A percentile compares a stretch with the other conserved stretches of the same genome.
phyloP scores from a whole-genome alignment of 2,797 vertebrate species.

The Molossus alvarezi region DNA sequence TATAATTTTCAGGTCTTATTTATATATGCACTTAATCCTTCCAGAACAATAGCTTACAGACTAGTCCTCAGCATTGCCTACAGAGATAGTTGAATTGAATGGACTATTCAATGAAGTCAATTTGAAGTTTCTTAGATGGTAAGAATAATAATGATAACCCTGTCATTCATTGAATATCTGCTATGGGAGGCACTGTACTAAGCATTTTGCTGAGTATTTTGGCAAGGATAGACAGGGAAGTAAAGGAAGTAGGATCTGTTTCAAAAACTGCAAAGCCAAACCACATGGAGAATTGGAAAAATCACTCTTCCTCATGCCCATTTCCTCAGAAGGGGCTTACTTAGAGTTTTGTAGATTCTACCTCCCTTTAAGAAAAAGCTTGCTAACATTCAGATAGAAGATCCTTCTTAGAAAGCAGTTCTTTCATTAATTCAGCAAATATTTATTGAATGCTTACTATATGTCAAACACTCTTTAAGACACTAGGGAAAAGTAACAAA shows the following conservation, averaged over 20 bases:
- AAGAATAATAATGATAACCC: background rate
- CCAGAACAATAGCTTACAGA: background rate
- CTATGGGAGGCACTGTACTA: background rate
- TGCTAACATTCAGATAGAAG: background rate
- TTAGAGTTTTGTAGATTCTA: background rate
- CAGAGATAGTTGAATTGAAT: background rate
- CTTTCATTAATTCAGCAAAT: constrained; percentile 48
- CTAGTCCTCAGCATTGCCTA: background rate
- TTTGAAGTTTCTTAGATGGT: constrained; percentile 24
- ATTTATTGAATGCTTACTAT: background rate
- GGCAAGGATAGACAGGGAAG: background rate
- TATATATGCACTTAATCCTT: background rate
- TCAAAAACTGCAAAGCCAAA: background rate
- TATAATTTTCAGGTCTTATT: background rate
- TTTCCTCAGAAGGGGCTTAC: background rate
- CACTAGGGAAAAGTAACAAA: background rate
- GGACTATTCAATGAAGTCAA: background rate
- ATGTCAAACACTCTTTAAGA: background rate
- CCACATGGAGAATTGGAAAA: background rate
- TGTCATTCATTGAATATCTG: background rate
- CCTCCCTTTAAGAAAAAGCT: constrained; percentile 18
- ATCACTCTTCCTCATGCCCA: background rate
- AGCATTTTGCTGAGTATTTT: background rate
- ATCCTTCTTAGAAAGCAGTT: background rate
- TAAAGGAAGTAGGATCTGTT: background rate